A percentile compares a stretch with the other conserved stretches of the same genome.
phyloP scores from a whole-genome alignment of 1,140 invertebrate genomes.

The Micrasema minimum region DNA sequence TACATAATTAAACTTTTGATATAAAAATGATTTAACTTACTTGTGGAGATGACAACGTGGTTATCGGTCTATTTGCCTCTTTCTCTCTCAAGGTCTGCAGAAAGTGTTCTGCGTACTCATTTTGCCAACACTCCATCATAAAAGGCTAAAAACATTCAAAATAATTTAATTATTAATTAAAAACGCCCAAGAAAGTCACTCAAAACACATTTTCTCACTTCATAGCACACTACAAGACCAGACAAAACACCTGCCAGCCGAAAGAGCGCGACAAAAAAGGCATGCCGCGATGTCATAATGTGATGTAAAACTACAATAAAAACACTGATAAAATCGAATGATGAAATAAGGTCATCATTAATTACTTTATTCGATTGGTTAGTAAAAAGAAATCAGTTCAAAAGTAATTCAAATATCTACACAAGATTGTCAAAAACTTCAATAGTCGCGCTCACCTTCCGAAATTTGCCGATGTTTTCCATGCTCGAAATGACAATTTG shows the following conservation, averaged over 20 bases:
- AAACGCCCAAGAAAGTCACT: background rate
- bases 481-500: constrained; percentile 8
- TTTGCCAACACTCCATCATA: constrained; percentile 54
- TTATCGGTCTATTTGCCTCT: constrained; percentile 60
- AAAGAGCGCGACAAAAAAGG: too few relatives aligned
- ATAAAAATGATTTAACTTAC: constrained; percentile 53
- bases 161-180: constrained; percentile 2
- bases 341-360: too few relatives aligned
- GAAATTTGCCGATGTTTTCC: constrained; percentile 28
- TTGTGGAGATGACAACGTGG: constrained; percentile 64
- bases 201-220: too few relatives aligned
- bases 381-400: constrained; percentile 6
- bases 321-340: too few relatives aligned
- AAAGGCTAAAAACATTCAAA: constrained; percentile 15
- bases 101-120: constrained; percentile 62
- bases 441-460: constrained; percentile 5
- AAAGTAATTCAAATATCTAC: constrained; percentile 11
- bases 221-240: too few relatives aligned
- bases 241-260: too few relatives aligned
- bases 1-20: too few relatives aligned
- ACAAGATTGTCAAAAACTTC: constrained; percentile 35
- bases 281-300: too few relatives aligned
- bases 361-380: background rate
- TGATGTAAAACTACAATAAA: too few relatives aligned
- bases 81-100: constrained; percentile 63